Evolutionary conservation across 2,888 invertebrate species (phyloP).

Genomic region (Nematopogon swammerdamellus): DNA sequence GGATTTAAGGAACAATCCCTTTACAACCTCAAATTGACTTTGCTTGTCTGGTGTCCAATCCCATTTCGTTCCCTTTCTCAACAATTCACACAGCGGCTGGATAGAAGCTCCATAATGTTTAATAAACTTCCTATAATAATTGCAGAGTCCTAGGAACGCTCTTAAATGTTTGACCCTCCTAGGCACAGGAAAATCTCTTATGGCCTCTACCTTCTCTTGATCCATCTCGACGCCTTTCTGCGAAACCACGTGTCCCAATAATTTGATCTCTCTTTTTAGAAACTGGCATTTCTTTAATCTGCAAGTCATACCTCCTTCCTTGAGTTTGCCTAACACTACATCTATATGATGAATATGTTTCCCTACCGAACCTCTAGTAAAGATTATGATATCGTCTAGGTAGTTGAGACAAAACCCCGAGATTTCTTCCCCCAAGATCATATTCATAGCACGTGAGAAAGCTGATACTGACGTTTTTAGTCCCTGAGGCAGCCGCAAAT

Average conservation of each 20-base stretch:
- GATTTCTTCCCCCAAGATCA: slow-evolving; percentile 13
- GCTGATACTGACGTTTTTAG: slow-evolving; percentile 14
- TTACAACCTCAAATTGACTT: slow-evolving; percentile 11
- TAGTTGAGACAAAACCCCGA: slow-evolving; percentile 7
- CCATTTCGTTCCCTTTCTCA: slow-evolving; percentile 12
- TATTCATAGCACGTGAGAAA: slow-evolving; percentile 16
- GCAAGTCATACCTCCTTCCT: slow-evolving; percentile 9
- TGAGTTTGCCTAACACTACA: neutral
- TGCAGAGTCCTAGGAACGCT: slow-evolving; percentile 15
- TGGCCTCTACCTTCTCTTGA: slow-evolving; percentile 9
- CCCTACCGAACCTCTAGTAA: slow-evolving; percentile 3
- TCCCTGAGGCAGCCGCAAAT: slow-evolving; percentile 13
- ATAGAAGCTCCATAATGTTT: slow-evolving; percentile 8
- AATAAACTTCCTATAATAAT: slow-evolving; percentile 15
- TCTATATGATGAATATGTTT: slow-evolving; percentile 3
- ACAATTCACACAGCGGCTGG: slow-evolving; percentile 11
- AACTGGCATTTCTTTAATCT: slow-evolving; percentile 7
- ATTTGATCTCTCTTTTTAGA: neutral
- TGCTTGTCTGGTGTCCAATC: slow-evolving; percentile 9
- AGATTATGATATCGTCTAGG: neutral
- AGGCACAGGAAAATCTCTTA: slow-evolving; percentile 12
- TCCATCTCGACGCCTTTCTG: slow-evolving; percentile 10
- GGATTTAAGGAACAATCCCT: slow-evolving; percentile 9
- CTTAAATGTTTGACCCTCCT: slow-evolving; percentile 13
- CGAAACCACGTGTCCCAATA: slow-evolving; percentile 5